These are phyloP conservation scores for Sebastes hubbsi DNA, from an alignment of 2,797 vertebrate species.

Conservation along the genomic window DNA sequence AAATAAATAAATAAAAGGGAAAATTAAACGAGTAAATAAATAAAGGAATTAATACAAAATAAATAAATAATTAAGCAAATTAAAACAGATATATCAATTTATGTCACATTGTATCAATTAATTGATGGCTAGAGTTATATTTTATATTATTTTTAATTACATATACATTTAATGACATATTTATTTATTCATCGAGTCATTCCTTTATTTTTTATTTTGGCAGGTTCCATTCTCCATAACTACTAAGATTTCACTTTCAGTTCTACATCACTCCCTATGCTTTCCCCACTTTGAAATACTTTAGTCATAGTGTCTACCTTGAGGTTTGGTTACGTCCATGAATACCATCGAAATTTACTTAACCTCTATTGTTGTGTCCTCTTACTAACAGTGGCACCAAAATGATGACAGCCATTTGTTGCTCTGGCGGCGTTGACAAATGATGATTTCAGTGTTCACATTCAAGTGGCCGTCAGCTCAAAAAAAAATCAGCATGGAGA, in stretches of 20 bases:
- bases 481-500: not conserved
- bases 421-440: not conserved
- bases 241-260: not conserved
- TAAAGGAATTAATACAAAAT: no score
- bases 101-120: no score
- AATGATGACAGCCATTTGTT: not conserved
- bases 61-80: no score
- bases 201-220: not conserved
- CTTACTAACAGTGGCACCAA: no score
- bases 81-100: no score
- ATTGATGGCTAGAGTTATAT: no score
- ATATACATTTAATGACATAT: no score
- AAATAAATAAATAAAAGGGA: no score
- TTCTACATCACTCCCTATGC: not conserved
- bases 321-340: not conserved
- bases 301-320: not conserved
- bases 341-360: not conserved
- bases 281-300: not conserved
- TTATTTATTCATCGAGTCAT: no score
- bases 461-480: not conserved
- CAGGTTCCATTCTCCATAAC: not conserved
- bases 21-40: no score
- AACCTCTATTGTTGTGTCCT: not conserved
- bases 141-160: no score
- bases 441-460: not conserved